Evolutionary conservation across 2,113 vertebrate species (phyloP), one percentile per base, ranked within the genome.

Genomic region (Semicossyphus pulcher): DNA sequence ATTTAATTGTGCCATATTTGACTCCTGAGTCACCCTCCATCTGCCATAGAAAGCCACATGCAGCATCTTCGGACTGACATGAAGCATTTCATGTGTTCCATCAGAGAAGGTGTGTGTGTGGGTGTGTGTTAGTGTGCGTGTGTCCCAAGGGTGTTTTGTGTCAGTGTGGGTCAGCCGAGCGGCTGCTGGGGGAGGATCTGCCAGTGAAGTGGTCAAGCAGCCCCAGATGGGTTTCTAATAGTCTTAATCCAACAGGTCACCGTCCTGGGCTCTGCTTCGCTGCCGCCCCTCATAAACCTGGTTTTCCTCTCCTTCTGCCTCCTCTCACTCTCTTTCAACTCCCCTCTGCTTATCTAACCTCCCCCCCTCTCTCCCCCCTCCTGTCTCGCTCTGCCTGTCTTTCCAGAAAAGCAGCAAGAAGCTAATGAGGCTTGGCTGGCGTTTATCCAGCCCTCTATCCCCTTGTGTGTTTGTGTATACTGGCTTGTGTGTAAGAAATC

Each of bases 181-280:
- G 86, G 85, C 90, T 88, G 89, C 61, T 84, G 79, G 81, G 86
- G 91, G 90, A 86, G 84, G 90, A 80, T 86, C 81, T 16, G 60
- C 68, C 76, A 81, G 76, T 87, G 86, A 86, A 88, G 87, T 88
- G 90, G 88, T 92, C 91, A 92, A 90, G 81, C 87, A 78, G 86
- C 83, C 89, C 88, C 91, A 93, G 89, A 92, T 90, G 90, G 90
- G 87, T 90, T 88, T 89, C 88, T 91, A 92, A 92, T 91, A 89
- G 89, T 85, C 86, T 73, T 92, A 91, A 92, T 92, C 90, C 89
- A 92, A 86, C 91, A 92, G 90, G 90, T 92, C 89, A 91, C 28
- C 14, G 12, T 67, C 58, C 53, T 21, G 79, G 78, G 76, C 74
- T 81, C 70, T 58, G 68, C 63, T 74, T 74, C 36, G 16, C 71